A percentile compares a stretch with the other conserved stretches of the same genome.
These are phyloP conservation scores for Dasyornis broadbenti DNA, from an alignment of 2,113 vertebrate genomes.

Conservation along the genomic window DNA sequence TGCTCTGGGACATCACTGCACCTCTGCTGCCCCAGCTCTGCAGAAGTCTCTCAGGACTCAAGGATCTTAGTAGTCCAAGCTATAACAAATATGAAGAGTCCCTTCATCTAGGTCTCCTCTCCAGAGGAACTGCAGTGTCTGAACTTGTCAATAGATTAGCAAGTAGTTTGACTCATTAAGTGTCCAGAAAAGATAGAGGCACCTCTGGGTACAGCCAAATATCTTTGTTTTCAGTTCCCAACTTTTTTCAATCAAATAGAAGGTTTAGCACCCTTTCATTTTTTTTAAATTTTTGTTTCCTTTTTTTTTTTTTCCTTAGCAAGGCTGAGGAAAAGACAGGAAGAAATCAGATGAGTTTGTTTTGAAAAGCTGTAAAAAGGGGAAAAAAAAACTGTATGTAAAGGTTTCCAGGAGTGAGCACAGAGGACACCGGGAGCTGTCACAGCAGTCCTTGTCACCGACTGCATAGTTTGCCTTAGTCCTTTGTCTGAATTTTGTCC, in stretches of 20 bases:
- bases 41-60: background rate
- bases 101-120: background rate
- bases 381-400: background rate
- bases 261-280: background rate
- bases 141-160: background rate
- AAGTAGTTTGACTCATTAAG: background rate
- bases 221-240: background rate
- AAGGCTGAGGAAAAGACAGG: background rate
- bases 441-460: background rate
- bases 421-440: background rate
- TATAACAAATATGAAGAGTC: background rate
- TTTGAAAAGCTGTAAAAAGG: background rate
- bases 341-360: background rate
- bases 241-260: background rate
- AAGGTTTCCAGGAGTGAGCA: background rate
- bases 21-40: background rate
- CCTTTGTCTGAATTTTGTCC: background rate
- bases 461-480: background rate
- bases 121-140: background rate
- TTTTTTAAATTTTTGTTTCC: too few relatives aligned
- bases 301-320: background rate
- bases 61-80: background rate
- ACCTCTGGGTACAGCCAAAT: background rate
- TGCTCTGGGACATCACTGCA: background rate
- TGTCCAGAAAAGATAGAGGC: background rate